Evolutionary conservation across 2,797 vertebrate genomes (phyloP).

Genomic region (Tachyglossus aculeatus): DNA sequence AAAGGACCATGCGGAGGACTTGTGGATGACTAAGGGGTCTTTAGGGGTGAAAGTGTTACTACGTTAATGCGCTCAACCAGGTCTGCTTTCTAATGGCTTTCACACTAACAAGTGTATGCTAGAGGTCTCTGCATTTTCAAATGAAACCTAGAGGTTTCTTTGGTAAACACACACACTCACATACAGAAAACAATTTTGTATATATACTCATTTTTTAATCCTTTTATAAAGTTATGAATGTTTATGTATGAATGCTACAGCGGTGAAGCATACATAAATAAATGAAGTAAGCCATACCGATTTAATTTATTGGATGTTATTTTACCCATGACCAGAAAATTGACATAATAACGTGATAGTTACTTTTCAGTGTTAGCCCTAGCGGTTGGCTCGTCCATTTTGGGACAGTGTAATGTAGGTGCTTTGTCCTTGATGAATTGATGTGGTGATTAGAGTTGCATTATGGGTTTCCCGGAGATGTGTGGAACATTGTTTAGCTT

Average conservation of each 20-base stretch:
- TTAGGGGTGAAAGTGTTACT: slow-evolving; percentile 78
- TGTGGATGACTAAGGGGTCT: slow-evolving; percentile 62
- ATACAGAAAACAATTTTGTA: slow-evolving; percentile 82
- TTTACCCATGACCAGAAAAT: slow-evolving; percentile 79
- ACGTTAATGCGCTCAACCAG: slow-evolving; percentile 74
- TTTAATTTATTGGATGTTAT: slow-evolving; percentile 92
- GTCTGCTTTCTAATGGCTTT: slow-evolving; percentile 75
- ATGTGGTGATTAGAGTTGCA: slow-evolving; percentile 54
- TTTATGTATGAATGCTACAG: slow-evolving; percentile 84
- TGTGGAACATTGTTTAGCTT: slow-evolving; percentile 55
- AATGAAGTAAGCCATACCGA: slow-evolving; percentile 85
- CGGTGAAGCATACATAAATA: slow-evolving; percentile 81
- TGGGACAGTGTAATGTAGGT: slow-evolving; percentile 62
- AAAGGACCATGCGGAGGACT: slow-evolving; percentile 71
- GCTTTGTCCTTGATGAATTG: slow-evolving; percentile 51
- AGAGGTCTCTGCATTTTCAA: slow-evolving; percentile 75
- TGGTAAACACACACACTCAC: slow-evolving; percentile 71
- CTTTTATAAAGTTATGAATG: slow-evolving; percentile 85
- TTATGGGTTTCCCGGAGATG: slow-evolving; percentile 44
- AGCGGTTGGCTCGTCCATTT: slow-evolving; percentile 59
- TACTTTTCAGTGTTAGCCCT: slow-evolving; percentile 69
- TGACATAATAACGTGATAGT: slow-evolving; percentile 72
- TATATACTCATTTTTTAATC: slow-evolving; percentile 87
- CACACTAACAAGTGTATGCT: slow-evolving; percentile 73
- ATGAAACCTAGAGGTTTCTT: slow-evolving; percentile 61